Conservation (phyloP, 1,140 invertebrate species). For the Campoletis sonorensis region DNA sequence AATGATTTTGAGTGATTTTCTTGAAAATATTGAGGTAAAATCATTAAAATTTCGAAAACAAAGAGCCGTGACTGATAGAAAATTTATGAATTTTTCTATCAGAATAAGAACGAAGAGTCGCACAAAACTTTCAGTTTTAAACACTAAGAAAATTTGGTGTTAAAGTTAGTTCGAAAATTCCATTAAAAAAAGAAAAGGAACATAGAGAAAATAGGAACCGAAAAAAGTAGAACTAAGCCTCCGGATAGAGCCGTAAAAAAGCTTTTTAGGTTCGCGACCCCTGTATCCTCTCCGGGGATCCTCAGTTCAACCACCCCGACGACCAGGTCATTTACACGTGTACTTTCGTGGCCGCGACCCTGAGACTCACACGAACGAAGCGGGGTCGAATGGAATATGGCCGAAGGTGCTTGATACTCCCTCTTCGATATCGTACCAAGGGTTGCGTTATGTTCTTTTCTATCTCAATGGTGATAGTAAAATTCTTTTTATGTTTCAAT, state of each 20-base stretch:
- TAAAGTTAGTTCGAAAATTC: slow-evolving; percentile 12
- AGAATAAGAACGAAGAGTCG: not conserved
- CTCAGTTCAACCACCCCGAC: slow-evolving; percentile 18
- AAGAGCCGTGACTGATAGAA: too few species aligned
- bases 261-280: not conserved
- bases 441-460: not conserved
- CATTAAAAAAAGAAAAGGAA: not conserved
- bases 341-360: slow-evolving; percentile 40
- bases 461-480: not conserved
- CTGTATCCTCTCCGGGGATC: not conserved
- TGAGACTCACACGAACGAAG: not conserved
- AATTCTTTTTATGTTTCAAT: not conserved
- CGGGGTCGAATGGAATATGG: slow-evolving; percentile 6
- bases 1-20: too few species aligned
- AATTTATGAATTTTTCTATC: not conserved
- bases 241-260: slow-evolving; percentile 24
- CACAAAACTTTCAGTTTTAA: too few species aligned
- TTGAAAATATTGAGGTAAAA: too few species aligned
- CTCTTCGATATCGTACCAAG: not conserved
- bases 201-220: not conserved
- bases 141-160: not conserved
- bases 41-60: too few species aligned
- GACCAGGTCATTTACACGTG: slow-evolving; percentile 48
- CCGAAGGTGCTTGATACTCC: not conserved
- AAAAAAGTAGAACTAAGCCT: slow-evolving; percentile 13